Evolutionary conservation across 2,888 invertebrate genomes (phyloP).

Genomic region (Hedychridium roseum): DNA sequence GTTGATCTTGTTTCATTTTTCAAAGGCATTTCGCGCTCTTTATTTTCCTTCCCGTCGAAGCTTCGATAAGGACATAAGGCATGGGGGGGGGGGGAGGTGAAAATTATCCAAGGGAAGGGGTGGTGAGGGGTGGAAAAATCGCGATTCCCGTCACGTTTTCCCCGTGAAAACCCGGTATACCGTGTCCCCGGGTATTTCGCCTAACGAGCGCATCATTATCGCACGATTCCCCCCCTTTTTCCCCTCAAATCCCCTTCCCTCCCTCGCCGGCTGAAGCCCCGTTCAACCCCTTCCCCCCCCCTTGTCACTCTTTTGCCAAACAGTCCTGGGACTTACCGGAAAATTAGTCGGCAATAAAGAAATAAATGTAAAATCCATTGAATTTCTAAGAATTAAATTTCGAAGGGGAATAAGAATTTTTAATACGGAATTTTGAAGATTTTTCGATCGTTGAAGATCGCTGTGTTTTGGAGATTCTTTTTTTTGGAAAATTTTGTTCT

Average conservation of each 20-base stretch:
- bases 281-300: too few species aligned
- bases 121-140: too few species aligned
- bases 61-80: neutral
- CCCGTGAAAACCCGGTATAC: constrained; percentile 4
- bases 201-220: constrained; percentile 30
- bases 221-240: constrained; percentile 15
- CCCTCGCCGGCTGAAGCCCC: constrained; percentile 7
- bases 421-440: too few species aligned
- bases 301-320: constrained; percentile 10
- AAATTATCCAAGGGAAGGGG: too few species aligned
- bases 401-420: too few species aligned
- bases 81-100: neutral
- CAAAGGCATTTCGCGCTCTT: neutral
- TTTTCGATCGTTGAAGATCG: too few species aligned
- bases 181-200: constrained; percentile 7
- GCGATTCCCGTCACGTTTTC: neutral
- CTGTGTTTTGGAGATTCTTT: too few species aligned
- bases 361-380: too few species aligned
- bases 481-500: too few species aligned
- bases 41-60: too few species aligned
- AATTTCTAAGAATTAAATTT: too few species aligned
- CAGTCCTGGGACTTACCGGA: constrained; percentile 3
- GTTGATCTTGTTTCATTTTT: neutral
- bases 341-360: too few species aligned
- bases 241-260: neutral